Conservation (phyloP, 2,888 invertebrate genomes). For the Heliconius sara region DNA sequence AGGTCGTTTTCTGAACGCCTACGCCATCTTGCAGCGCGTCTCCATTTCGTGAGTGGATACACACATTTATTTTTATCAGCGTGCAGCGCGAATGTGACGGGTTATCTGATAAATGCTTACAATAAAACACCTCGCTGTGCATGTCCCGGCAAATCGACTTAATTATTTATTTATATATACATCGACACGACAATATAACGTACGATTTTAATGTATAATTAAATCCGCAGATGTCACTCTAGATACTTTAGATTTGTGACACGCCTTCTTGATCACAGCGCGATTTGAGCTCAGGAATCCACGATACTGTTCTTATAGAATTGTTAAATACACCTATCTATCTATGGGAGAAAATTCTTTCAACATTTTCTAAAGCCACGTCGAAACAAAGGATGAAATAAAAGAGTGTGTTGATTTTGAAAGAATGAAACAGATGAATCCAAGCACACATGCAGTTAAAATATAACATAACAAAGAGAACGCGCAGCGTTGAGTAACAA, state of each 20-base stretch:
- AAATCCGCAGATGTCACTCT: constrained; percentile 38
- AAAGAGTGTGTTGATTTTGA: constrained; percentile 52
- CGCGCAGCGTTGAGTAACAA: constrained; percentile 53
- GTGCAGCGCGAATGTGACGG: constrained; percentile 60
- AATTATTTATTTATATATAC: constrained; percentile 59
- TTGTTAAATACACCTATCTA: not conserved
- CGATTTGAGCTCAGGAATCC: not conserved
- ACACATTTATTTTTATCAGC: constrained; percentile 65
- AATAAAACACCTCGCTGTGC: constrained; percentile 58
- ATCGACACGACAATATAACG: constrained; percentile 36
- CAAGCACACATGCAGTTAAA: constrained; percentile 53
- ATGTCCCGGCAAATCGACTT: constrained; percentile 65
- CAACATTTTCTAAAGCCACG: constrained; percentile 35
- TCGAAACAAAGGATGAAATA: constrained; percentile 48
- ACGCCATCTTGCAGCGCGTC: constrained; percentile 28
- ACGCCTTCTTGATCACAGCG: not conserved
- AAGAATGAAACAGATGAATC: constrained; percentile 55
- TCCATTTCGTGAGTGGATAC: constrained; percentile 55
- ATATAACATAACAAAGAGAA: constrained; percentile 55
- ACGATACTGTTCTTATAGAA: constrained; percentile 9
- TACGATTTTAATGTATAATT: constrained; percentile 36
- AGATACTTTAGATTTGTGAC: not conserved
- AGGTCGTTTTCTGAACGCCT: constrained; percentile 27
- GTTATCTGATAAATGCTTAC: constrained; percentile 68
- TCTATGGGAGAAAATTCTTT: not conserved